A percentile compares a stretch with the other conserved stretches of the same genome.
Conservation (phyloP, 2,113 vertebrate genomes). For the Ptilorrhoa leucosticta region DNA sequence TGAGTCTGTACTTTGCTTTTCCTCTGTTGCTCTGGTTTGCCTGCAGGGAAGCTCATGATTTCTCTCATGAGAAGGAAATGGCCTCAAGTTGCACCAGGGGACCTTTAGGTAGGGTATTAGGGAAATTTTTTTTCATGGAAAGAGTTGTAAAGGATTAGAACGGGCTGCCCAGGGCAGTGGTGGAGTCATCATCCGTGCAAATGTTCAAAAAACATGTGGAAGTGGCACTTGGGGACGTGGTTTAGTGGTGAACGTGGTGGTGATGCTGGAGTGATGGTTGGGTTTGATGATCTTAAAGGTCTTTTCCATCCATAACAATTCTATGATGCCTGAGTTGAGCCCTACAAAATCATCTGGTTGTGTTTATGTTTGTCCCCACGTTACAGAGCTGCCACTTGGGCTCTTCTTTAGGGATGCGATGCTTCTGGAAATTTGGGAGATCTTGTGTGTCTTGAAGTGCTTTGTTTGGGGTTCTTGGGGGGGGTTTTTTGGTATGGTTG, state of each 20-base stretch:
- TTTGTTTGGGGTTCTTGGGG: not conserved
- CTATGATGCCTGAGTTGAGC: not conserved
- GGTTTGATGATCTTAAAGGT: not conserved
- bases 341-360: not conserved
- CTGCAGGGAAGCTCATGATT: not conserved
- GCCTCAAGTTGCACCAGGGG: not conserved
- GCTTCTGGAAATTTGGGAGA: not conserved
- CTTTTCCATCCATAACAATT: not conserved
- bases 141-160: not conserved
- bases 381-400: accelerated
- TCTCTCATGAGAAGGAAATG: not conserved
- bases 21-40: not conserved
- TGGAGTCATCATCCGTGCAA: not conserved
- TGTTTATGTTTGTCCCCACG: not conserved
- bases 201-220: not conserved
- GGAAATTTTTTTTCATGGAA: not conserved
- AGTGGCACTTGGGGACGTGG: not conserved
- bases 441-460: not conserved
- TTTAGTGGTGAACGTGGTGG: not conserved
- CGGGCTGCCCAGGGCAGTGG: not conserved
- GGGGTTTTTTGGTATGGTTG: not conserved
- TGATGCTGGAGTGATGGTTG: not conserved
- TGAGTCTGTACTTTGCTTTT: not conserved
- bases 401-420: not conserved
- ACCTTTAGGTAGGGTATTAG: not conserved